A percentile compares a stretch with the other conserved stretches of the same genome.
phyloP scores from a whole-genome alignment of 2,113 vertebrate genomes.

The Stegastes partitus region DNA sequence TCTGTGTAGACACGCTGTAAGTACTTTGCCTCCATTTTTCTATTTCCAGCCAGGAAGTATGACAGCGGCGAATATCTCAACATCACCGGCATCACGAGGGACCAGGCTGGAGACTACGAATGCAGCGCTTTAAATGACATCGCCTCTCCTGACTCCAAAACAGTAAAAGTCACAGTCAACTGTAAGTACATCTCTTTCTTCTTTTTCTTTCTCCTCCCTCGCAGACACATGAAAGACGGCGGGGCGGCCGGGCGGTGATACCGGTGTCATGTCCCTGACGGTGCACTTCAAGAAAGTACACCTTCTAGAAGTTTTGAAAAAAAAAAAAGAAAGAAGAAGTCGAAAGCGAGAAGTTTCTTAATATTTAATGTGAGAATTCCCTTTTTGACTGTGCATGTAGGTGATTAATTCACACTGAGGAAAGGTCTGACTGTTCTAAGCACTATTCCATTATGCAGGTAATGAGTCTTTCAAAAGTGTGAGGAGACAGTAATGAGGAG shows the following conservation, averaged over 20 bases:
- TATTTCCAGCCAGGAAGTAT: slow-evolving; percentile 91
- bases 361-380: slow-evolving; percentile 88
- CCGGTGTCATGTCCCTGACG: slow-evolving; percentile 29
- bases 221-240: slow-evolving; percentile 24
- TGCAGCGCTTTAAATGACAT: slow-evolving; percentile 97
- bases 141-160: slow-evolving; percentile 93
- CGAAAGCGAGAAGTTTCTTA: slow-evolving; percentile 76
- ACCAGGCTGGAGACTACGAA: slow-evolving; percentile 97
- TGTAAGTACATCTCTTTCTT: slow-evolving; percentile 89
- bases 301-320: slow-evolving; percentile 64
- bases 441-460: slow-evolving; percentile 88
- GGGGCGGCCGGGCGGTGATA: slow-evolving; percentile 26
- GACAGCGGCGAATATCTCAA: slow-evolving; percentile 97
- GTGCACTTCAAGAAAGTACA: slow-evolving; percentile 48
- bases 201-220: slow-evolving; percentile 24
- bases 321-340: no score
- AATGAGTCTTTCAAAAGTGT: slow-evolving; percentile 89
- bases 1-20: slow-evolving; percentile 57
- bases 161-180: slow-evolving; percentile 96
- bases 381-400: slow-evolving; percentile 82
- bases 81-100: slow-evolving; percentile 94
- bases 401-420: slow-evolving; percentile 86
- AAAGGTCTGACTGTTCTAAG: slow-evolving; percentile 86
- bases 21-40: slow-evolving; percentile 44
- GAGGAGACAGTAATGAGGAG: slow-evolving; percentile 87